A percentile compares a stretch with the other conserved stretches of the same genome.
phyloP scores from a whole-genome alignment of 2,797 vertebrate species.

The Sebastes matsubarae region DNA sequence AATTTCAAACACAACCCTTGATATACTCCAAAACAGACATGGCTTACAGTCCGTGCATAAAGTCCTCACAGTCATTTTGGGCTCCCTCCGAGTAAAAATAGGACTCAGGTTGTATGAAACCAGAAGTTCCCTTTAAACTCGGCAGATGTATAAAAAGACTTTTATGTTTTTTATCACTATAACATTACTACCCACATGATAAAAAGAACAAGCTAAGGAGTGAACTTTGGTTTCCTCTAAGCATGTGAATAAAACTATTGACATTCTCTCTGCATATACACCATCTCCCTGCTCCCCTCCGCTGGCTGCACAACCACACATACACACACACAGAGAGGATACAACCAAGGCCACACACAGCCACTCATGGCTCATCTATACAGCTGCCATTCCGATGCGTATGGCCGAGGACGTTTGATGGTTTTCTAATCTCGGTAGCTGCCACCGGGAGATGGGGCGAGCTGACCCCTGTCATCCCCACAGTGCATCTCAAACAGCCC shows the following conservation, averaged over 20 bases:
- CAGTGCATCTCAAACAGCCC: constrained; percentile 76
- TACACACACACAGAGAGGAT: constrained; percentile 1
- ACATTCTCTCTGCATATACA: constrained; percentile 52
- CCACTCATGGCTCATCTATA: constrained; percentile 69
- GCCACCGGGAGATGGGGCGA: constrained; percentile 74
- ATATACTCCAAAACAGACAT: not conserved
- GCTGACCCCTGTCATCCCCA: constrained; percentile 77
- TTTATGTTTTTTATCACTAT: not conserved
- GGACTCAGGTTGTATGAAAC: not conserved
- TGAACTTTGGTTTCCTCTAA: constrained; percentile 47
- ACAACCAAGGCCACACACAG: constrained; percentile 67
- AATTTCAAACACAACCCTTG: not conserved
- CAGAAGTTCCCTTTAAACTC: not conserved
- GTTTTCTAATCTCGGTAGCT: constrained; percentile 81
- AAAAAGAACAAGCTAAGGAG: constrained; percentile 13
- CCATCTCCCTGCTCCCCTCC: constrained; percentile 22
- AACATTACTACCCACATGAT: not conserved
- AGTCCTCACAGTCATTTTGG: not conserved
- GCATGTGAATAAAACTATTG: constrained; percentile 47
- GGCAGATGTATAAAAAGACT: not conserved
- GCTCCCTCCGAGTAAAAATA: not conserved
- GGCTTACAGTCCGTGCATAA: not conserved
- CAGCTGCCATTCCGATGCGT: constrained; percentile 78
- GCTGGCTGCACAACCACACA: constrained; percentile 38
- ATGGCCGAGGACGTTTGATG: constrained; percentile 77